Evolutionary conservation across 2,888 invertebrate genomes (phyloP), one percentile per base, ranked within the genome.

Genomic region (Acronicta psi): DNA sequence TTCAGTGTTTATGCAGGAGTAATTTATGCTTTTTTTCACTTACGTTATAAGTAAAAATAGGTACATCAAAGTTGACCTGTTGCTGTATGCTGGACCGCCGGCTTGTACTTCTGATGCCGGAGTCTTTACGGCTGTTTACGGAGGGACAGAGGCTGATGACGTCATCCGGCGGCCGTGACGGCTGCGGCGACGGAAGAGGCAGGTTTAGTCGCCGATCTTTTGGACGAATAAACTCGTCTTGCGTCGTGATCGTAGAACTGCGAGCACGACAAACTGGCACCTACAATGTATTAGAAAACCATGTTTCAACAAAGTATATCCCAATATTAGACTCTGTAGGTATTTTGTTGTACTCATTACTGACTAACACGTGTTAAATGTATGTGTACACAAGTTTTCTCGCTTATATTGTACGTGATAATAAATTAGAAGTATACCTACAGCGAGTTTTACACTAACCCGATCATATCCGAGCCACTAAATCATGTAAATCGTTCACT

Each of bases 91-190:
- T 98, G 77, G 97, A 97, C 59, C 98, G 95, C 4, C 98, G 95
- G 76, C 98, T 98, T 55, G 97, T 97, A 85, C 98, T 98, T 76
- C 97, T 95, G 59, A 98, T 98, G 11, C 98, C 98, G 1, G 98
- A 98, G 88, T 98, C 98, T 89, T 98, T 98, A 57, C 98, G 95
- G 76, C 98, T 98, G 79, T 97, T 97, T 50, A 96, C 95, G 2
- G 97, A 97, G 0, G 96, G 96, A 66, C 96, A 96, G 58, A 96
- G 95, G 86, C 97, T 97, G 69, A 96, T 91, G 55, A 96, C 95
- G 82, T 97, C 97, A 20, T 96, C 96, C 41, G 79, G 75, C 4
- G 84, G 79, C 0, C 91, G 81, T 0, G 80, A 68, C 1, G 79
- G 77, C 74, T 73, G 90, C 16, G 86, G 88, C 23, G 86, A 84